phyloP scores from a whole-genome alignment of 2,113 vertebrate species.

The Beaufortia kweichowensis region DNA sequence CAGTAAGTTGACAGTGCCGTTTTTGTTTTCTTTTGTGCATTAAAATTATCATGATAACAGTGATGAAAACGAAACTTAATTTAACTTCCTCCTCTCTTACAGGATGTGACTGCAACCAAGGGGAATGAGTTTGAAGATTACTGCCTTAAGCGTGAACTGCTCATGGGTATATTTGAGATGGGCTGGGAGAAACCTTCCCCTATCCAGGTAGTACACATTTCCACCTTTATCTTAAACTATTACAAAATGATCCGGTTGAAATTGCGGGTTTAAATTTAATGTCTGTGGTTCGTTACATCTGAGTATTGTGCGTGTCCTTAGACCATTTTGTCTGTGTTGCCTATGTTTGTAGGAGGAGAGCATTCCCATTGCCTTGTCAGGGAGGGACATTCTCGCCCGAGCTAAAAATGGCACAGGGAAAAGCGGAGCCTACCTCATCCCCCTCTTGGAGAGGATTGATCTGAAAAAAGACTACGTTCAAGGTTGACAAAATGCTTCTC shows the following conservation, averaged over 20 bases:
- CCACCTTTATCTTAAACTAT: not conserved
- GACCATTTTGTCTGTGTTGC: not conserved
- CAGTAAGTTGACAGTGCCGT: slow-evolving; percentile 55
- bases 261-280: too few relatives aligned
- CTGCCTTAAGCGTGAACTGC: slow-evolving; percentile 78
- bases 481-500: slow-evolving; percentile 58
- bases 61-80: too few relatives aligned
- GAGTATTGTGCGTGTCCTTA: too few relatives aligned
- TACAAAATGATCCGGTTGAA: not conserved
- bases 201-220: slow-evolving; percentile 69
- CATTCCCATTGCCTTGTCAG: slow-evolving; percentile 79
- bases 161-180: slow-evolving; percentile 83
- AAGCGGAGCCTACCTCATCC: slow-evolving; percentile 80
- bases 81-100: slow-evolving; percentile 1
- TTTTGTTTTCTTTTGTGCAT: not conserved
- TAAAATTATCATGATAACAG: too few relatives aligned
- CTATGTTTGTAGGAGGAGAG: slow-evolving; percentile 76
- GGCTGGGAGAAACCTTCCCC: slow-evolving; percentile 82
- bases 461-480: slow-evolving; percentile 79
- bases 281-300: not conserved
- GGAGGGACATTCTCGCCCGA: slow-evolving; percentile 76
- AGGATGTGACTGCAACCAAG: slow-evolving; percentile 80
- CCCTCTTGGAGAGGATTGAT: slow-evolving; percentile 78
- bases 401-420: slow-evolving; percentile 81
- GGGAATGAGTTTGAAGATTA: slow-evolving; percentile 83